Base-by-base conservation (phyloP, 1,140 invertebrate genomes). In the Nebria ingens region DNA sequence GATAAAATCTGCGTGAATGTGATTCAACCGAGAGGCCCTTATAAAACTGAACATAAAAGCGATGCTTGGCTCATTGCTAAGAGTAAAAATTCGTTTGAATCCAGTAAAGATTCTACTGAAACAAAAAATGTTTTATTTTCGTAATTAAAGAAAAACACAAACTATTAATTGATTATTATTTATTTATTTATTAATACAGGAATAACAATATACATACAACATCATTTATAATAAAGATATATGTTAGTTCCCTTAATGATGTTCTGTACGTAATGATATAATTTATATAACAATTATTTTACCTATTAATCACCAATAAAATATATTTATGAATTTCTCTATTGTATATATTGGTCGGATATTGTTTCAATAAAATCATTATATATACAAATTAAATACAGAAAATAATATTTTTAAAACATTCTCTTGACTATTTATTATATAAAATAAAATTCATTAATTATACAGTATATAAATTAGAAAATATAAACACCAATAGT, bases 151-250 rank as follows among this genome's bases (percentile, higher is more conserved):
- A 9, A 9, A 6, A 9, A 34, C 25, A n/a, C 6, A 34, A 6
- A n/a, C n/a, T 34, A 6, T 9, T 6, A 9, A 34, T 34, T 34
- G n/a, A 34, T 34, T 6, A 34, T 9, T 34, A n/a, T 34, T 34
- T 34, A 34, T 34, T 34, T 34, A 6, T 34, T 9, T 34, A 34
- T 45, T 45, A 45, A 11, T 45, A 45, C 40, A 45, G 40, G 40
- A 12, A 45, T 45, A 45, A 45, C 40, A 45, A 45, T 45, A 45
- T 45, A 45, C 40, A 45, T 45, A 45, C 40, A 45, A 45, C 40
- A 45, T 45, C 40, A 45, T 12, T 17, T 4, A 12, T 11, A 45
- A 45, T 45, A 45, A 45, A 45, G 40, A 45, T 9, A 45, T 45
- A 45, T 45, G 40, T 45, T 4, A 11, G 9, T 45, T 12, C 6